These are phyloP conservation scores for Morpho helenor DNA, from an alignment of 2,888 invertebrate genomes.

Conservation along the genomic window DNA sequence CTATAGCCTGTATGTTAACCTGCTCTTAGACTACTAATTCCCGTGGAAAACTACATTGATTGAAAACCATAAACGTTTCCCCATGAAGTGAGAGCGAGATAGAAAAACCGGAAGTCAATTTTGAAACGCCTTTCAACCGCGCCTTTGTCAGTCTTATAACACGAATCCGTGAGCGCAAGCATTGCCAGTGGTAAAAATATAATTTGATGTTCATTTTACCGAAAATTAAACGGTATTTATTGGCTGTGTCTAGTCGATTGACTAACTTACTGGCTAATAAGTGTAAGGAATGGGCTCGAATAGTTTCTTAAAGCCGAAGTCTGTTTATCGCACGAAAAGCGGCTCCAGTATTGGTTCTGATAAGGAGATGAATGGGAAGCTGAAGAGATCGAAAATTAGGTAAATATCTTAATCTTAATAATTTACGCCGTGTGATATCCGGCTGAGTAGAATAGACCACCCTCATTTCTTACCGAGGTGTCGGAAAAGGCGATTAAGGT, in stretches of 20 bases:
- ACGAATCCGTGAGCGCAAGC: conserved; percentile 19
- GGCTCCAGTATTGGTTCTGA: conserved; percentile 69
- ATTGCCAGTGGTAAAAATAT: conserved; percentile 13
- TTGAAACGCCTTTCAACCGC: conserved; percentile 26
- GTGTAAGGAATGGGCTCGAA: conserved; percentile 63
- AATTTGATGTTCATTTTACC: conserved; percentile 25
- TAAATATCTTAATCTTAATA: conserved; percentile 33
- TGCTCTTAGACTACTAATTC: conserved; percentile 21
- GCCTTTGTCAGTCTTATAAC: conserved; percentile 18
- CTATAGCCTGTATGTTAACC: too few species aligned
- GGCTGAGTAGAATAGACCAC: too few species aligned
- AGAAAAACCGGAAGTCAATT: conserved; percentile 52
- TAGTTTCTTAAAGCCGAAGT: conserved; percentile 65
- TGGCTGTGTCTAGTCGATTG: conserved; percentile 22
- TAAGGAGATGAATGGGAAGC: conserved; percentile 68
- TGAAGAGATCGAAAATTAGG: conserved; percentile 65
- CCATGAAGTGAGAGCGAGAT: conserved; percentile 50
- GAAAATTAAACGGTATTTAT: conserved; percentile 27
- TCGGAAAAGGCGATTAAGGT: too few species aligned
- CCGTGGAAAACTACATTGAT: conserved; percentile 18
- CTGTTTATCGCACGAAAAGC: conserved; percentile 60
- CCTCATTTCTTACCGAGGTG: too few species aligned
- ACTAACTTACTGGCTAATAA: conserved; percentile 22
- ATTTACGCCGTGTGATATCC: too few species aligned
- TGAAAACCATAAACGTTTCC: conserved; percentile 44